Evolutionary conservation across 53 echinoderm and acorn worm species (phyloP).

Genomic region (Astropecten irregularis): DNA sequence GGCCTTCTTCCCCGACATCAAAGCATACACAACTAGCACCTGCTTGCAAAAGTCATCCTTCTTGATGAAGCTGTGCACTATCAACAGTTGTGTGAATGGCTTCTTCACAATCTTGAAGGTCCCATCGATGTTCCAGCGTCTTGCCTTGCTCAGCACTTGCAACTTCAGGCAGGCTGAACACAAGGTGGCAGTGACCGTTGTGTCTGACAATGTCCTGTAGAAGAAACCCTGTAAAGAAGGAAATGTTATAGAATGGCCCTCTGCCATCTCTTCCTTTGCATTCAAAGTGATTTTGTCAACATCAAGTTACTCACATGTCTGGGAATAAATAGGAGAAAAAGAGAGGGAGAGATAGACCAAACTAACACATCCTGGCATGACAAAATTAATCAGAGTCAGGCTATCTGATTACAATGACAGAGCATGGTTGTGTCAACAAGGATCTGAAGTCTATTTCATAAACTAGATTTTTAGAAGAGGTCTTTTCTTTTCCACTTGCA

Average conservation of each 20-base stretch:
- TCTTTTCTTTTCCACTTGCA: too few relatives aligned
- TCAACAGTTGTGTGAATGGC: constrained; percentile 57
- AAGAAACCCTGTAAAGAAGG: constrained; percentile 46
- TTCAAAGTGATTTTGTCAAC: not conserved
- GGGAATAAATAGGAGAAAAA: too few relatives aligned
- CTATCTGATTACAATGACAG: too few relatives aligned
- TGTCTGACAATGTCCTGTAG: constrained; percentile 30
- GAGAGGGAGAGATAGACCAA: too few relatives aligned
- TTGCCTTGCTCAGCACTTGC: not conserved
- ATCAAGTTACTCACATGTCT: too few relatives aligned
- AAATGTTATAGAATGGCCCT: not conserved
- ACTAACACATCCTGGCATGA: too few relatives aligned
- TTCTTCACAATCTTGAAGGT: constrained; percentile 60
- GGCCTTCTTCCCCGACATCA: constrained; percentile 37
- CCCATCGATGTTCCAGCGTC: constrained; percentile 60
- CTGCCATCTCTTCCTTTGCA: not conserved
- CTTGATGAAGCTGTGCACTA: constrained; percentile 55
- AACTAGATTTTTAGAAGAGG: too few relatives aligned
- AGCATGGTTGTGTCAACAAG: too few relatives aligned
- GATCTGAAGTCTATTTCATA: too few relatives aligned
- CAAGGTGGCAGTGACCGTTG: constrained; percentile 27
- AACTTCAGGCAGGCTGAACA: constrained; percentile 41
- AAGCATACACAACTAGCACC: constrained; percentile 29
- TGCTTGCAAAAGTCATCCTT: too few relatives aligned
- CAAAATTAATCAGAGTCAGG: too few relatives aligned